phyloP scores from a whole-genome alignment of 2,888 invertebrate species.

The Erebia aethiops region DNA sequence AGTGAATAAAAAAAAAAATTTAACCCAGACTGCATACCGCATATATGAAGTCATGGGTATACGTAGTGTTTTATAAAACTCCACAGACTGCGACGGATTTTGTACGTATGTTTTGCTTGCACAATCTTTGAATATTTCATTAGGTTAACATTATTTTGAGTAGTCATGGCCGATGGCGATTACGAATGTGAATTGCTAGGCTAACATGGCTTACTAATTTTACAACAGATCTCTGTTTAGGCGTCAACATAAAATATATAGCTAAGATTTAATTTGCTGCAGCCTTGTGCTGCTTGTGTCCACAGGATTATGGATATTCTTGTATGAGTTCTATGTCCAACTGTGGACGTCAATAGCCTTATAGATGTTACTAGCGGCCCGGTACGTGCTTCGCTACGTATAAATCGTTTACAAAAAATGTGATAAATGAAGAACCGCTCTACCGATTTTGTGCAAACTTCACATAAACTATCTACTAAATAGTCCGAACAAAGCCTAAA shows the following conservation, averaged over 20 bases:
- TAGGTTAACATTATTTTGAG: constrained; percentile 18
- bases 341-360: neutral
- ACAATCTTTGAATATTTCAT: constrained; percentile 19
- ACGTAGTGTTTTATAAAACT: neutral
- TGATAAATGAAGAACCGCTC: no score
- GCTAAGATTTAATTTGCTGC: neutral
- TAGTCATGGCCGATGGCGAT: constrained; percentile 16
- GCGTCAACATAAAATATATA: constrained; percentile 7
- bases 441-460: no score
- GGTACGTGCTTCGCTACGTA: no score
- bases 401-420: no score
- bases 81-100: neutral
- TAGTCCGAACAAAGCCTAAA: no score
- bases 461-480: no score
- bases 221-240: neutral
- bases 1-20: no score
- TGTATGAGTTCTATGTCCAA: neutral
- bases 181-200: neutral
- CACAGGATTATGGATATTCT: neutral
- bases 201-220: constrained; percentile 6
- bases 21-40: no score
- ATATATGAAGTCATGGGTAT: no score
- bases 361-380: no score
- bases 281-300: neutral
- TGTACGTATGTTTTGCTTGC: neutral